Base-by-base conservation (phyloP, 2,797 vertebrate genomes). In the Cossypha niveicapilla region DNA sequence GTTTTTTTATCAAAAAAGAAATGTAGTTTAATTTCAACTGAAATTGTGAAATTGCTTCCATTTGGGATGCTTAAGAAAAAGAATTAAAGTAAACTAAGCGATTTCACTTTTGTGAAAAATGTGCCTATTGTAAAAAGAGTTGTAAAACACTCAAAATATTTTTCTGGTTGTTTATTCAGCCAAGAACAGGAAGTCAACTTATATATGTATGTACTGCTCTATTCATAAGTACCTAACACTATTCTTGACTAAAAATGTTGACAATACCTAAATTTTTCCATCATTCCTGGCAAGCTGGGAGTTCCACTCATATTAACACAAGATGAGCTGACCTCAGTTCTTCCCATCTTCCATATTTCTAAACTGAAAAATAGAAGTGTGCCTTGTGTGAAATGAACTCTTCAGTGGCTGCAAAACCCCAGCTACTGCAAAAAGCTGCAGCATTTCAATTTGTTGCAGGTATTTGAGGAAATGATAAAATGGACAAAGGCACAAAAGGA, bases 361-460 rank as follows among this genome's bases (percentile, higher is more conserved):
- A 62, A 47, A 22, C 10, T n/a, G 34, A 51, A 76, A 42, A 73
- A 6, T 1, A 61, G 21, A 73, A 53, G 3, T 1, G 2, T 48
- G 3, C 5, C 25, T 41, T 30, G 18, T 24, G 6, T 24, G 54
- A 79, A 71, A 75, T 4, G 8, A 82, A 24, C 24, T 4, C 30
- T n/a, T 63, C 62, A 50, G 24, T 16, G 16, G 51, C 27, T n/a
- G 37, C 28, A 70, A 60, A 88, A 35, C 8, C 14, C 23, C 21
- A 79, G 27, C 14, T 30, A 19, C 35, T 27, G 17, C 34, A 74
- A 47, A 61, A 81, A 75, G 32, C 10, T 27, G n/a, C 53, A 34
- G 32, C 1, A 0, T 27, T 51, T 58, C 8, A 2, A 5, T 28
- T 34, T 41, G 19, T 11, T 21, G 35, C 18, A 39, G 14, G 8